Base-by-base conservation (phyloP, 2,888 invertebrate genomes). In the Leistus spinibarbis region DNA sequence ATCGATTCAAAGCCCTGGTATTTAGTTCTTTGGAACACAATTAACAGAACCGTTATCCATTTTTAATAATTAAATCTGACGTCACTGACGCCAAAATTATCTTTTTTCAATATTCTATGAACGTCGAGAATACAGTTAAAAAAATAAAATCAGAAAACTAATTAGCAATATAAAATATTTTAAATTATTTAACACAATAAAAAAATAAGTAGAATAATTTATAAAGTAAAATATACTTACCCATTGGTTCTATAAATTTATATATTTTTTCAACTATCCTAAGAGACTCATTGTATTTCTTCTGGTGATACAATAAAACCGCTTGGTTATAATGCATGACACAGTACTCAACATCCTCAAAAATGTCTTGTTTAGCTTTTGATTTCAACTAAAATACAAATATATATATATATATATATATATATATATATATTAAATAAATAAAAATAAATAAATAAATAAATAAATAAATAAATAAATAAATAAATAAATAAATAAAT, bases 251-350 rank as follows among this genome's bases (percentile, higher is more conserved):
- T 74, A 91, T 89, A 79, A 90, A 90, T 77, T 89, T 89, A 81
- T 91, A 90, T 10, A 91, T 86, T 81, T 89, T 89, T 78, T 90
- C 90, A 79, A 91, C 87, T 74, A 92, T 89, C 77, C 81, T 80
- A 74, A 85, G 87, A 10, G 94, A 92, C 78, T 91, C 89, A 67
- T 90, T 90, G 82, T 93, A 94, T 82, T 95, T 93, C 76, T 90
- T 89, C 5, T 91, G 90, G 81, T 95, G 94, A 83, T 92, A 95
- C 5, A 93, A 86, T 54, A 95, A 81, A 2, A 95, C 90, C 7
- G 95, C 94, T 82, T 94, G 93, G 83, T 95, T 95, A 85, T 92
- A 95, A 79, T 91, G 89, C 69, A 93, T 85, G 53, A 90, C 88
- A 80, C 91, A 91, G 80, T 90, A 90, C 79, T 92, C 91, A 3